Evolutionary conservation across 1,140 invertebrate species (phyloP).

Genomic region (Helicoverpa armigera): DNA sequence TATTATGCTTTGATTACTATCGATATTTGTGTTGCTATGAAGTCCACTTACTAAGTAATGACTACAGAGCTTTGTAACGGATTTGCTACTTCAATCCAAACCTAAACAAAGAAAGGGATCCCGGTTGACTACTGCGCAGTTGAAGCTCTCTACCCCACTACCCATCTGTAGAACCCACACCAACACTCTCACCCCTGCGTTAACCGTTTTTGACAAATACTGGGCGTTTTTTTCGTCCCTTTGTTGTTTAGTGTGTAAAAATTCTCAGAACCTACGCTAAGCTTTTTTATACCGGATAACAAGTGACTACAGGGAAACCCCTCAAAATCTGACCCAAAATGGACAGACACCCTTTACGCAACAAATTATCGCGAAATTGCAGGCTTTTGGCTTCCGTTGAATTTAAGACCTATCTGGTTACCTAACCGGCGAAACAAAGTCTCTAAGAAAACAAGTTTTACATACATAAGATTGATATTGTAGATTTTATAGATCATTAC

Average conservation of each 20-base stretch:
- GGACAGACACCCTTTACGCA: background rate
- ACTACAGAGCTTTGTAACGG: constrained; percentile 12
- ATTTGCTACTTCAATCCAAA: constrained; percentile 10
- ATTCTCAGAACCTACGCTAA: constrained; percentile 22
- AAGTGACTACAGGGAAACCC: constrained; percentile 8
- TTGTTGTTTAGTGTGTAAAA: constrained; percentile 17
- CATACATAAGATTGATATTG: background rate
- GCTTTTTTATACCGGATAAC: constrained; percentile 9
- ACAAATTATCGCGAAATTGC: constrained; percentile 18
- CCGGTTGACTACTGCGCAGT: constrained; percentile 41
- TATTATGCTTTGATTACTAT: background rate
- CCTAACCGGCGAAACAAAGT: background rate
- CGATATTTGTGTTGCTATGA: background rate
- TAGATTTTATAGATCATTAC: constrained; percentile 12
- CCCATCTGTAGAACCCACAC: background rate
- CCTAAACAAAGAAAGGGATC: constrained; percentile 36
- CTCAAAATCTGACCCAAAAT: background rate
- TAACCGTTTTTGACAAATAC: constrained; percentile 6
- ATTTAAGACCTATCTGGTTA: constrained; percentile 5
- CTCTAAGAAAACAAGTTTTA: background rate
- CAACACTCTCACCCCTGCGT: constrained; percentile 18
- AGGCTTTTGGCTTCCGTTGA: constrained; percentile 21
- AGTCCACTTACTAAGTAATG: background rate
- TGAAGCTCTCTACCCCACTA: constrained; percentile 5
- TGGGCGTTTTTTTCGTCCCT: background rate